Conservation (phyloP, 2,113 vertebrate species). For the Leuciscus idus region DNA sequence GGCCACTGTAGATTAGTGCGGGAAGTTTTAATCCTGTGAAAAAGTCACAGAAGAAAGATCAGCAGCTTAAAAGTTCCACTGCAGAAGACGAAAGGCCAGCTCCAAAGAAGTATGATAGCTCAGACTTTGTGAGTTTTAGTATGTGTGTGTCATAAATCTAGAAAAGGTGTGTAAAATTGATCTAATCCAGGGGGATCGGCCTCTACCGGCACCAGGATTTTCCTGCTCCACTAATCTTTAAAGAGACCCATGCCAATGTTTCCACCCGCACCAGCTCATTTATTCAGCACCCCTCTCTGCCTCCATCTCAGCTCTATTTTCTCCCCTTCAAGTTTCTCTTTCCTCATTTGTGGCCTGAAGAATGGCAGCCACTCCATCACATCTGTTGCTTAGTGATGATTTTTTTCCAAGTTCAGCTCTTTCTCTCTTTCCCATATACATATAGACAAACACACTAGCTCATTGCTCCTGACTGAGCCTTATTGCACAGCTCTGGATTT, state of each 20-base stretch:
- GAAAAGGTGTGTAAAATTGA: constrained; percentile 39
- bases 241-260: constrained; percentile 18
- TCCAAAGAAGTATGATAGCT: constrained; percentile 24
- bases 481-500: background rate
- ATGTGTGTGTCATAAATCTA: constrained; percentile 9
- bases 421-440: constrained; percentile 3
- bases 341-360: constrained; percentile 47
- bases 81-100: constrained; percentile 16
- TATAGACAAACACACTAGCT: constrained; percentile 30
- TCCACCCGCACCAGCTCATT: constrained; percentile 13
- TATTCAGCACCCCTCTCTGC: background rate
- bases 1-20: constrained; percentile 37
- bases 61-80: constrained; percentile 32
- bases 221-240: constrained; percentile 41
- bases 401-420: constrained; percentile 45
- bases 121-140: constrained; percentile 7
- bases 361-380: constrained; percentile 48
- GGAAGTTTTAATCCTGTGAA: constrained; percentile 34
- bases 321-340: constrained; percentile 2
- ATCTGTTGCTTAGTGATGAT: constrained; percentile 53
- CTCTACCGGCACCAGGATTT: constrained; percentile 37
- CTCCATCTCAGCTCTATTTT: constrained; percentile 10
- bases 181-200: constrained; percentile 47
- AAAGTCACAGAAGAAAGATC: constrained; percentile 23
- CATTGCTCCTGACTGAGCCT: constrained; percentile 21